These are phyloP conservation scores for Sphaerophoria rueppellii DNA, from an alignment of 2,888 invertebrate species.

Conservation along the genomic window DNA sequence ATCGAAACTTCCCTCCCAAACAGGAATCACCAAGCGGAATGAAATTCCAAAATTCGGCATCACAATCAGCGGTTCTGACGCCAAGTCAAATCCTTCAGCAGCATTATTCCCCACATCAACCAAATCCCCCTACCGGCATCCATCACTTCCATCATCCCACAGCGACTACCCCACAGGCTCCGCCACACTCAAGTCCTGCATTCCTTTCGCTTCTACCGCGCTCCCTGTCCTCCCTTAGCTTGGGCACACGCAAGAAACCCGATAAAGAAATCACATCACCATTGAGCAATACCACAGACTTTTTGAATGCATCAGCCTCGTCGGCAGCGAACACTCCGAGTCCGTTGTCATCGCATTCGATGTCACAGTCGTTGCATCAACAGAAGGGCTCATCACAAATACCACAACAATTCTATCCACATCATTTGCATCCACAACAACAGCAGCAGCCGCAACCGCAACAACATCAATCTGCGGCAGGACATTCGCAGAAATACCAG, in stretches of 20 bases:
- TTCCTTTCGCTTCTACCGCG: constrained; percentile 82
- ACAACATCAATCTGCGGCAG: constrained; percentile 74
- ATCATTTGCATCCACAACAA: constrained; percentile 69
- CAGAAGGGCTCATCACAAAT: constrained; percentile 75
- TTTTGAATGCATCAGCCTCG: constrained; percentile 73
- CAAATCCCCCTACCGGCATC: constrained; percentile 75
- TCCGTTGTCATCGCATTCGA: constrained; percentile 77
- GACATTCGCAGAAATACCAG: constrained; percentile 75
- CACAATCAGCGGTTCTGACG: constrained; percentile 77
- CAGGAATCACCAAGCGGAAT: constrained; percentile 79
- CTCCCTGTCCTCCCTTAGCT: constrained; percentile 81
- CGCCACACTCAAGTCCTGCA: constrained; percentile 80
- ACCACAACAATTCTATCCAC: constrained; percentile 71
- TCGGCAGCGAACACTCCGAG: constrained; percentile 73
- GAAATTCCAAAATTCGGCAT: constrained; percentile 75
- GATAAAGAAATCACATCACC: constrained; percentile 81
- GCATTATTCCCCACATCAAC: constrained; percentile 77
- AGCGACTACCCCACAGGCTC: constrained; percentile 77
- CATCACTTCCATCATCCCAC: constrained; percentile 76
- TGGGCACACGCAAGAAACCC: constrained; percentile 81
- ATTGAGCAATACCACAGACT: constrained; percentile 79
- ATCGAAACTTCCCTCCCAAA: constrained; percentile 71
- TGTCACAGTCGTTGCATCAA: constrained; percentile 82
- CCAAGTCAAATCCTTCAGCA: constrained; percentile 78
- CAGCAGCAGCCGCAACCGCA: constrained; percentile 76